Evolutionary conservation across 2,888 invertebrate species (phyloP).

Genomic region (Epistrophe grossulariae): DNA sequence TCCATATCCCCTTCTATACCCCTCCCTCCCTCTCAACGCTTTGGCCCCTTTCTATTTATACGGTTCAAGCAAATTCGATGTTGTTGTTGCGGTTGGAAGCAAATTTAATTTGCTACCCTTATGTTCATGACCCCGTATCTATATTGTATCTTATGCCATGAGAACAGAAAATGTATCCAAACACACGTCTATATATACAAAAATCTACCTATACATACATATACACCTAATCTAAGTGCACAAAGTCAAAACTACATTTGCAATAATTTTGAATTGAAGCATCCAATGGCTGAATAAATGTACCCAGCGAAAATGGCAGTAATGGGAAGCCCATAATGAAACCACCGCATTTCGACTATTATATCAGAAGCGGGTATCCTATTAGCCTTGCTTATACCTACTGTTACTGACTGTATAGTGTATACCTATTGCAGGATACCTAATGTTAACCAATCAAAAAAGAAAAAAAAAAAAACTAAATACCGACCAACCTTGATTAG

Average conservation of each 20-base stretch:
- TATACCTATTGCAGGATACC: too few species aligned
- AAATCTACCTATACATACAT: neutral
- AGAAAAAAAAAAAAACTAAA: neutral
- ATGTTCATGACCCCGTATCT: slow-evolving; percentile 51
- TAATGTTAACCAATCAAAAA: neutral
- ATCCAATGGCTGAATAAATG: slow-evolving; percentile 45
- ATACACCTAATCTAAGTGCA: slow-evolving; percentile 23
- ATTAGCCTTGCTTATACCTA: neutral
- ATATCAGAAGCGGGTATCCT: slow-evolving; percentile 17
- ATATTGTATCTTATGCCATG: neutral
- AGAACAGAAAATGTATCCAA: slow-evolving; percentile 4
- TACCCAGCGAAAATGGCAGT: slow-evolving; percentile 27
- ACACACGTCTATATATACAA: neutral
- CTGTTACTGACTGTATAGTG: neutral
- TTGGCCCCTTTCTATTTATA: neutral
- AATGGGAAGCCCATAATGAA: slow-evolving; percentile 17
- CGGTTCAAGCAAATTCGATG: slow-evolving; percentile 22
- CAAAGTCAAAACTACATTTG: slow-evolving; percentile 70
- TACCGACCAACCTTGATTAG: slow-evolving; percentile 57
- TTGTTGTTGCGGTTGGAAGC: slow-evolving; percentile 56
- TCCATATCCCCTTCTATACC: neutral
- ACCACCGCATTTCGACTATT: slow-evolving; percentile 58
- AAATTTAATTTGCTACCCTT: slow-evolving; percentile 68
- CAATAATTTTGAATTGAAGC: slow-evolving; percentile 73
- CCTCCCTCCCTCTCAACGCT: too few species aligned